Base-by-base conservation (phyloP, 2,113 vertebrate genomes). In the Larimichthys polyactis region DNA sequence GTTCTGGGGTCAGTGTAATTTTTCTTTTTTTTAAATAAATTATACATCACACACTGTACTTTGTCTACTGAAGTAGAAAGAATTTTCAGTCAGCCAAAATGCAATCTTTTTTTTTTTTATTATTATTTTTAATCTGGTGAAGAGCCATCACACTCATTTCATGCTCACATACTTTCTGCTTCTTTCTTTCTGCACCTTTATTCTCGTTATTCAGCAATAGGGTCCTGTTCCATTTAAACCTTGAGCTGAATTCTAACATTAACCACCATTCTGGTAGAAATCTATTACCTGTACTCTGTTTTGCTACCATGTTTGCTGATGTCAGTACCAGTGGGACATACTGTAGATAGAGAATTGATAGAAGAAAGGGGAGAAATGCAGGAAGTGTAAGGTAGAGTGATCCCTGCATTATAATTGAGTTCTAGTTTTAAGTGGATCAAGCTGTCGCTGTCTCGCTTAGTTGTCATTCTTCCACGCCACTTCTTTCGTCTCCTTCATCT, bases 381-480 rank as follows among this genome's bases (percentile, higher is more conserved):
- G 16, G 19, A 78, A 52, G 73, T 65, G n/a, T 2, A 24, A 17
- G 19, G n/a, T 52, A 32, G 58, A 81, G 66, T 64, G 54, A 81
- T 70, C 22, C 22, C 51, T n/a, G 70, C 46, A 79, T 78, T 73
- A 75, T 19, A 71, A 75, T 75, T 80, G 62, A 86, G 55, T 73
- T 87, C 59, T 32, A 40, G 62, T 75, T 82, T 83, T 76, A 71
- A 79, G 81, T 71, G 60, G 75, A 76, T 87, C 59, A 82, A 74
- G 69, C 58, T 78, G 20, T 43, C 46, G 20, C 43, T 40, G 66
- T 15, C 32, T 49, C 59, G 65, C 17, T 19, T 52, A 48, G 49
- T 81, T 78, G 51, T 86, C 49, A 82, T 77, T 84, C 54, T 62
- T 76, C 55, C 68, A 44, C 67, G 68, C 19, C n/a, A 51, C 62